Evolutionary conservation across 1,140 invertebrate species (phyloP).

Genomic region (Caligus rogercresseyi): DNA sequence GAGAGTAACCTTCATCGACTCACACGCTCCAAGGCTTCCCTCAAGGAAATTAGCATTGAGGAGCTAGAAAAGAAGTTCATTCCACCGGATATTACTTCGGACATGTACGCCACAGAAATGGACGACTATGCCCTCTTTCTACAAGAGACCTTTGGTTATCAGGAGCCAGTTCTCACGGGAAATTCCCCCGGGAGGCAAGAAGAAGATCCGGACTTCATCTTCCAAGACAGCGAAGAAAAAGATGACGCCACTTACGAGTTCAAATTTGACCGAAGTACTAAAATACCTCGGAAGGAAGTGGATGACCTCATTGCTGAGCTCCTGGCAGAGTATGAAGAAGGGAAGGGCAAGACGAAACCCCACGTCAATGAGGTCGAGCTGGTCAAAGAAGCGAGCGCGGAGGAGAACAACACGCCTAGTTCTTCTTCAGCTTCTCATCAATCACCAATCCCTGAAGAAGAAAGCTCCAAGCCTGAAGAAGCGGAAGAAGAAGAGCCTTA

Average conservation of each 20-base stretch:
- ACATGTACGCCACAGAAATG: constrained; percentile 12
- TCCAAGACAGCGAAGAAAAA: constrained; percentile 8
- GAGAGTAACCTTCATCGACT: background rate
- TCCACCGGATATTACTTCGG: constrained; percentile 6
- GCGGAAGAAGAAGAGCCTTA: background rate
- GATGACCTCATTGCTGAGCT: constrained; percentile 8
- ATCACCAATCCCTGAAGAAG: background rate
- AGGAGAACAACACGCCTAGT: background rate
- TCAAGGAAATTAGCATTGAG: constrained; percentile 8
- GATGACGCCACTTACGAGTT: background rate
- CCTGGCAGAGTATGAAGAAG: constrained; percentile 1
- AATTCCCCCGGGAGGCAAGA: background rate
- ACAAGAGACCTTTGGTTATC: constrained; percentile 6
- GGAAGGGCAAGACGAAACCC: too few species aligned
- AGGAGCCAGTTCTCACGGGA: background rate
- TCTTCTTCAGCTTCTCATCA: background rate
- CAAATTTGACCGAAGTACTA: constrained; percentile 11
- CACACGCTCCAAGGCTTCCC: background rate
- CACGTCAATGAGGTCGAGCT: too few species aligned
- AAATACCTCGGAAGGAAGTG: constrained; percentile 11
- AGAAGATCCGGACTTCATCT: constrained; percentile 3
- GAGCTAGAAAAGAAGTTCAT: constrained; percentile 12
- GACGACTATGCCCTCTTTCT: constrained; percentile 12
- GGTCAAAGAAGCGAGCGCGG: background rate
- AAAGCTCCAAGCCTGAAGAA: background rate